Evolutionary conservation across 2,888 invertebrate species (phyloP).

Genomic region (Ennomos fuscantarius): DNA sequence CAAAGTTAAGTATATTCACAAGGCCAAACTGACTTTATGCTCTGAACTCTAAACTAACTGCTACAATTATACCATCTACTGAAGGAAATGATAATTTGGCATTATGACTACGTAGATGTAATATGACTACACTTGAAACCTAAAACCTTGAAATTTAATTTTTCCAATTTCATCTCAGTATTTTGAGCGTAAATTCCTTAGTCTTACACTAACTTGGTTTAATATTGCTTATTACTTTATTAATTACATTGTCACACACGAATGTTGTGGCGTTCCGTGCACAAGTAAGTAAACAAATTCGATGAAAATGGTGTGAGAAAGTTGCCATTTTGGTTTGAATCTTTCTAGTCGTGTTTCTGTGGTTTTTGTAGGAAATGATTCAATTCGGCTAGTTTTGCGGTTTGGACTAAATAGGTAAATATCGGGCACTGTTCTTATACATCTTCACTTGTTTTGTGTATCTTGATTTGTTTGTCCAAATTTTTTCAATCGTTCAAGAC

Average conservation of each 20-base stretch:
- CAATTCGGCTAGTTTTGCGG: slow-evolving; percentile 22
- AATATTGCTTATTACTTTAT: too few relatives aligned
- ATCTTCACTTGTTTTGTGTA: background rate
- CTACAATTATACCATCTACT: too few relatives aligned
- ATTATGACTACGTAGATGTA: too few relatives aligned
- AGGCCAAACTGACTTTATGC: too few relatives aligned
- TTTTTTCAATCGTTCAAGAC: too few relatives aligned
- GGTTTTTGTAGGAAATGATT: slow-evolving; percentile 28
- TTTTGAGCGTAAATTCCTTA: slow-evolving; percentile 6
- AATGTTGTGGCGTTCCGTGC: slow-evolving; percentile 23
- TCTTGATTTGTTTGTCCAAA: background rate
- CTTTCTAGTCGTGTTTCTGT: slow-evolving; percentile 10
- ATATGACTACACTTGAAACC: too few relatives aligned
- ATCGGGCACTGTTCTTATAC: slow-evolving; percentile 7
- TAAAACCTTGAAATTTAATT: too few relatives aligned
- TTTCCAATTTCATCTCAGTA: background rate
- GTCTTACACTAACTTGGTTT: slow-evolving; percentile 12
- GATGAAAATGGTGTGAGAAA: slow-evolving; percentile 33
- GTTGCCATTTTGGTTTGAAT: slow-evolving; percentile 8
- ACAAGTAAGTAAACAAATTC: slow-evolving; percentile 16
- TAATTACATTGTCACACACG: slow-evolving; percentile 28
- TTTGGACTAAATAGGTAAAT: slow-evolving; percentile 15
- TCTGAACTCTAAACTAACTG: too few relatives aligned
- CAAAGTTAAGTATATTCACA: too few relatives aligned
- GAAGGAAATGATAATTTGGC: too few relatives aligned